These are phyloP conservation scores for Lydus trimaculatus DNA, from an alignment of 2,888 invertebrate species.

Conservation along the genomic window DNA sequence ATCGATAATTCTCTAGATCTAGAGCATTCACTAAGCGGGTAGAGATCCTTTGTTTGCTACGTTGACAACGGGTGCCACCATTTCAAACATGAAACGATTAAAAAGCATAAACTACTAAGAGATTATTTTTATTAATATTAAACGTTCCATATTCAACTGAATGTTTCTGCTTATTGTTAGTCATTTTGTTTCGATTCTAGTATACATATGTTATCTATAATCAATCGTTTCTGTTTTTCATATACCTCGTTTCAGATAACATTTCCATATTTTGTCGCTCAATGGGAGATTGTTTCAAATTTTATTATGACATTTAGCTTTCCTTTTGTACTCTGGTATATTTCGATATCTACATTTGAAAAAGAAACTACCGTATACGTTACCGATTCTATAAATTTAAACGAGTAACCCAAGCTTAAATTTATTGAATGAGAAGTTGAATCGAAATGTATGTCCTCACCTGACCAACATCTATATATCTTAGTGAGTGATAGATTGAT, in stretches of 20 bases:
- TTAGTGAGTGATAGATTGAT: constrained; percentile 38
- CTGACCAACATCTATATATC: constrained; percentile 41
- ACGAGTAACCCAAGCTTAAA: constrained; percentile 20
- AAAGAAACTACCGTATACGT: not conserved
- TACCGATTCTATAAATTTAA: constrained; percentile 13
- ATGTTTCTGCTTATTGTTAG: not conserved
- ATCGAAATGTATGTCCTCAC: constrained; percentile 36
- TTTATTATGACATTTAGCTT: not conserved
- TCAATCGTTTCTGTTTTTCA: constrained; percentile 5
- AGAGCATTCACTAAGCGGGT: constrained; percentile 24
- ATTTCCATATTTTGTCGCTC: not conserved
- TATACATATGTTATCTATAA: not conserved
- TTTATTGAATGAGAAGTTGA: constrained; percentile 23
- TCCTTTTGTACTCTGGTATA: not conserved
- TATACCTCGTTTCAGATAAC: not conserved
- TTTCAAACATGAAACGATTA: constrained; percentile 18
- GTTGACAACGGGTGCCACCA: constrained; percentile 17
- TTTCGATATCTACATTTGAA: not conserved
- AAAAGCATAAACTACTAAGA: not conserved
- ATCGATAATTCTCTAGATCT: constrained; percentile 30
- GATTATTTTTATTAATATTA: not conserved
- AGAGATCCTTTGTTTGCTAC: constrained; percentile 26
- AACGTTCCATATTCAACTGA: not conserved
- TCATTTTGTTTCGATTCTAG: not conserved
- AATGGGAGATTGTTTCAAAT: not conserved